These are phyloP conservation scores for Trematomus bernacchii DNA, from an alignment of 2,797 vertebrate genomes.

Conservation along the genomic window DNA sequence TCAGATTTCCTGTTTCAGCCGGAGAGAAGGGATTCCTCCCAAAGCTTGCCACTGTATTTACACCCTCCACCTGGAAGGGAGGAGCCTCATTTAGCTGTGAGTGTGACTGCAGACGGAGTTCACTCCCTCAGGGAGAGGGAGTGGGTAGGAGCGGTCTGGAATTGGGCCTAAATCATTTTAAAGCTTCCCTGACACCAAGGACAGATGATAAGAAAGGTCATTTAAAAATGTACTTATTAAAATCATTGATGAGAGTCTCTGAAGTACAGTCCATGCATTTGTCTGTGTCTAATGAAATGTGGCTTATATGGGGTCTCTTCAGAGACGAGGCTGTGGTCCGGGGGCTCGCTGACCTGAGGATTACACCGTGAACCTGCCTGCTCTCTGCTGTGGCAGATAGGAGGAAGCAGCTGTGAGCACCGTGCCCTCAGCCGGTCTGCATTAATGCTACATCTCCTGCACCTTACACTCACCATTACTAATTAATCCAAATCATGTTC, in stretches of 20 bases:
- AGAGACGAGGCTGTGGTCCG: not conserved
- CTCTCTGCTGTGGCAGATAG: constrained; percentile 31
- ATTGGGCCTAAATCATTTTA: not conserved
- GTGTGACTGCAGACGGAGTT: too few species aligned
- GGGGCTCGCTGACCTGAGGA: constrained; percentile 40
- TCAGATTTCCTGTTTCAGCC: too few species aligned
- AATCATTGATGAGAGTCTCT: not conserved
- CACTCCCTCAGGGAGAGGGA: too few species aligned
- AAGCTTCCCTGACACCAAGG: not conserved
- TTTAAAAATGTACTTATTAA: not conserved
- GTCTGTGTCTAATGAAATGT: constrained; percentile 4
- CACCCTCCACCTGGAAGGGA: too few species aligned
- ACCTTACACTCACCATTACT: constrained; percentile 66
- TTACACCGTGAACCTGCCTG: constrained; percentile 25
- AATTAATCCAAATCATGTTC: constrained; percentile 76
- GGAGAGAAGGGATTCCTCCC: too few species aligned
- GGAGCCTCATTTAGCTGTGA: too few species aligned
- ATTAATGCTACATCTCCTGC: constrained; percentile 61
- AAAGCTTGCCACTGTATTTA: too few species aligned
- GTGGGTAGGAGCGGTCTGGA: not conserved
- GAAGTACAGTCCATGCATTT: not conserved
- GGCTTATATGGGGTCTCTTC: not conserved
- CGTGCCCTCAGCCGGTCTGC: constrained; percentile 42
- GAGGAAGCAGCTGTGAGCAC: constrained; percentile 46
- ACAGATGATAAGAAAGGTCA: not conserved